Conservation (phyloP, 2,797 vertebrate genomes). For the Anabacerthia variegaticeps region DNA sequence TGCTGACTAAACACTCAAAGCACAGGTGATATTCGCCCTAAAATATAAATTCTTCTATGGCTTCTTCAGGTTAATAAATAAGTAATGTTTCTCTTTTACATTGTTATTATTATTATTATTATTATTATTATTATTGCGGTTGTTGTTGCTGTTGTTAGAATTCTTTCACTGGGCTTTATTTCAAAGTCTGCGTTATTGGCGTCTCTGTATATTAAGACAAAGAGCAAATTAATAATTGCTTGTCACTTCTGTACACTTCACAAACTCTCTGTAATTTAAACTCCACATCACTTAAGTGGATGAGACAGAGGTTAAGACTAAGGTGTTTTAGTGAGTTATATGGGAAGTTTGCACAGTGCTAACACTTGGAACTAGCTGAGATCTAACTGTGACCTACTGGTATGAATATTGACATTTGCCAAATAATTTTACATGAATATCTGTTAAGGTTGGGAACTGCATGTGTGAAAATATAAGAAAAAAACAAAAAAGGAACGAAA, state of each 20-base stretch:
- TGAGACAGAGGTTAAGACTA: not conserved
- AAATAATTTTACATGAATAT: not conserved
- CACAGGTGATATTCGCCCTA: not conserved
- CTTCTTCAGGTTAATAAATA: not conserved
- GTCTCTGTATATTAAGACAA: not conserved
- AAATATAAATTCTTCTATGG: not conserved
- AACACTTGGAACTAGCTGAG: not conserved
- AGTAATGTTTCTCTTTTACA: not conserved
- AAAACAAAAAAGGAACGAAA: no score
- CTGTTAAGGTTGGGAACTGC: not conserved
- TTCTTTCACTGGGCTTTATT: not conserved
- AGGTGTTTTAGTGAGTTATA: not conserved
- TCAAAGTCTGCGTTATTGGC: not conserved
- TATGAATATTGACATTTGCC: not conserved
- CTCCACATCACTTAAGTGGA: not conserved
- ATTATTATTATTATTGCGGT: not conserved
- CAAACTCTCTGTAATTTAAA: not conserved
- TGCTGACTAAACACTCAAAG: not conserved
- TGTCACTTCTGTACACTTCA: not conserved
- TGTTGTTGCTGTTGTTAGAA: not conserved
- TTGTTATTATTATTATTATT: not conserved
- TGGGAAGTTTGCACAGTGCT: not conserved
- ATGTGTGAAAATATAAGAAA: not conserved
- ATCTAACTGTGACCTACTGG: not conserved
- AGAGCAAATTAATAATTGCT: not conserved